Percentiles rank a stretch among this genome's conserved stretches.
Evolutionary conservation across 2,113 vertebrate species (phyloP).

Genomic region (Tachuris rubrigastra): DNA sequence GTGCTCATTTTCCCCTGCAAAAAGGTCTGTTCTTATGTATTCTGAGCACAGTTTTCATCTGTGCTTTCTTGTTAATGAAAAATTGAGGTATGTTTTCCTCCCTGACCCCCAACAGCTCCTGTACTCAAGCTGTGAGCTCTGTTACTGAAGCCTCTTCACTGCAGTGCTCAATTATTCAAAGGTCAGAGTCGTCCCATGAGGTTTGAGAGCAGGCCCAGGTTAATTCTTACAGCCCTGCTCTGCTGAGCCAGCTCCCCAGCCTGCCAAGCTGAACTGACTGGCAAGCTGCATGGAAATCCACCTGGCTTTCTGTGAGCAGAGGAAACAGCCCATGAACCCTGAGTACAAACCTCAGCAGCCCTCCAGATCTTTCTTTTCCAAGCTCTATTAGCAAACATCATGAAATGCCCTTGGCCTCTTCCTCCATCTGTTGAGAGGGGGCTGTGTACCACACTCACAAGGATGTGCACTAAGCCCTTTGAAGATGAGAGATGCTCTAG

Average conservation of each 20-base stretch:
- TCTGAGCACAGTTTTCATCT: background rate
- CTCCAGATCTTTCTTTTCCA: background rate
- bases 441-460: background rate
- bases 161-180: constrained; percentile 45
- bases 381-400: background rate
- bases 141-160: background rate
- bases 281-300: background rate
- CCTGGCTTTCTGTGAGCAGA: background rate
- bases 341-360: background rate
- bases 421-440: background rate
- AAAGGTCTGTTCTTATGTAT: background rate
- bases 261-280: background rate
- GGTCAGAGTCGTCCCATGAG: constrained; percentile 25
- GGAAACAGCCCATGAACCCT: background rate
- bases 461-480: background rate
- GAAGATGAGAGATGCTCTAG: constrained; percentile 4
- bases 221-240: background rate
- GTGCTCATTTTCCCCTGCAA: background rate
- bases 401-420: constrained; percentile 19
- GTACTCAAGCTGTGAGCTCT: background rate
- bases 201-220: constrained; percentile 2
- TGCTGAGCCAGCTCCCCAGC: constrained; percentile 2
- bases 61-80: constrained; percentile 3
- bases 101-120: background rate
- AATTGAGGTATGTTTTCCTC: constrained; percentile 6